A percentile compares a stretch with the other conserved stretches of the same genome.
These are phyloP conservation scores for Galeopterus variegatus DNA, from an alignment of 2,113 vertebrate genomes.

Conservation along the genomic window DNA sequence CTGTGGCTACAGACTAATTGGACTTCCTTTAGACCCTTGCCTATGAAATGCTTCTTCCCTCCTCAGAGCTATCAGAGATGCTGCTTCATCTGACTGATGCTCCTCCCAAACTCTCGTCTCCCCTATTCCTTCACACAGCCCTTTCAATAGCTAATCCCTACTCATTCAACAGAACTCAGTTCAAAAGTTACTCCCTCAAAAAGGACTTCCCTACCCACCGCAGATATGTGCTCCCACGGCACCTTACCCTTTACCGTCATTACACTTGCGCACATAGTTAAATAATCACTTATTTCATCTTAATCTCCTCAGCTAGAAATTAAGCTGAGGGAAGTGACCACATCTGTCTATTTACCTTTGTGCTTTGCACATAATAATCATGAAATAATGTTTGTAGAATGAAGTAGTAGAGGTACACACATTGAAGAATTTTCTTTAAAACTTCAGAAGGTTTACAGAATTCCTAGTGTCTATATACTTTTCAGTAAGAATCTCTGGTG, in stretches of 20 bases:
- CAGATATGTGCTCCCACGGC: accelerated
- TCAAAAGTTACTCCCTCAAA: background rate
- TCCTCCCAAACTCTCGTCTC: background rate
- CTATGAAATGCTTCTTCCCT: background rate
- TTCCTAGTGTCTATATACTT: background rate
- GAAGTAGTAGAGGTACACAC: background rate
- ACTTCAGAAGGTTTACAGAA: background rate
- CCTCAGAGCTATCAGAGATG: background rate
- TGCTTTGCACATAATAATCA: background rate
- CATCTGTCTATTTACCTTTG: background rate
- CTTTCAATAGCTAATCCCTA: background rate
- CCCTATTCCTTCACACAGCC: background rate
- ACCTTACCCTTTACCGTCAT: background rate
- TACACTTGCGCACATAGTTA: background rate
- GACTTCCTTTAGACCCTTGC: background rate
- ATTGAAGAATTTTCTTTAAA: background rate
- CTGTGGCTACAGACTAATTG: background rate
- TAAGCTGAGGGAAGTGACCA: background rate
- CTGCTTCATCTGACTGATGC: background rate
- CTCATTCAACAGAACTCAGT: background rate
- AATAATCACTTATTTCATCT: background rate
- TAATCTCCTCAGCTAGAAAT: background rate
- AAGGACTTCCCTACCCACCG: background rate
- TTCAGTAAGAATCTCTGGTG: background rate
- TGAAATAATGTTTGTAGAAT: background rate